Base-by-base conservation (phyloP, 2,888 invertebrate species). In the Cheilosia impressa region DNA sequence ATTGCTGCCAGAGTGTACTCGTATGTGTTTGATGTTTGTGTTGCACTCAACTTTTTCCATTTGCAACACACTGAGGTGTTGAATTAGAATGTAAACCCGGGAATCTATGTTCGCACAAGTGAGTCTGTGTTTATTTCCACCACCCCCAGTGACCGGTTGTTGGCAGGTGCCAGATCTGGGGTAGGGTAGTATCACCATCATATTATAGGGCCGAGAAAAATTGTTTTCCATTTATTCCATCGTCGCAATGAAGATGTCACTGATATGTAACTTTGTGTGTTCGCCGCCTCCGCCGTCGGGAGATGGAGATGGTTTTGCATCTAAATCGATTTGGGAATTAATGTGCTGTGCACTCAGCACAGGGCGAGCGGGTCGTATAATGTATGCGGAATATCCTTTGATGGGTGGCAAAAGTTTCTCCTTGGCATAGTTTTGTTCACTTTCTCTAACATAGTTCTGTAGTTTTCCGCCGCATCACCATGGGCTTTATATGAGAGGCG, bases 21-120 rank as follows among this genome's bases (percentile, higher is more conserved):
- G 31, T 57, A 66, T 57, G 19, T 58, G 50, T 50, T 63, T 71
- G 45, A 47, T 82, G 77, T 82, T 82, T 82, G 58, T 77, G 50
- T 55, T 72, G 72, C 72, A 82, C 82, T 82, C 72, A 71, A 82
- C 57, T 82, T 82, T 82, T 77, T 82, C 66, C 58, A 82, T 82
- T 82, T 82, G 82, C 66, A 82, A 82, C 77, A 72, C 77, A 66
- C 53, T 60, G 65, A 66, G 82, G 82, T 82, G 82, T 82, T 82
- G 77, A 72, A 77, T 82, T 72, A 65, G 66, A 82, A 82, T 66
- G 77, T 45, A 76, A 80, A 68, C 75, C 34, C 52, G 19, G 53
- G 27, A 65, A 75, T 65, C 34, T 71, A 43, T 52, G 10, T 58
- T 57, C 60, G 22, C 52, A 68, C 41, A 68, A 62, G 52, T 52